A percentile compares a stretch with the other conserved stretches of the same genome.
These are phyloP conservation scores for Drosophila phalerata DNA, from an alignment of 2,888 invertebrate species.

Conservation along the genomic window DNA sequence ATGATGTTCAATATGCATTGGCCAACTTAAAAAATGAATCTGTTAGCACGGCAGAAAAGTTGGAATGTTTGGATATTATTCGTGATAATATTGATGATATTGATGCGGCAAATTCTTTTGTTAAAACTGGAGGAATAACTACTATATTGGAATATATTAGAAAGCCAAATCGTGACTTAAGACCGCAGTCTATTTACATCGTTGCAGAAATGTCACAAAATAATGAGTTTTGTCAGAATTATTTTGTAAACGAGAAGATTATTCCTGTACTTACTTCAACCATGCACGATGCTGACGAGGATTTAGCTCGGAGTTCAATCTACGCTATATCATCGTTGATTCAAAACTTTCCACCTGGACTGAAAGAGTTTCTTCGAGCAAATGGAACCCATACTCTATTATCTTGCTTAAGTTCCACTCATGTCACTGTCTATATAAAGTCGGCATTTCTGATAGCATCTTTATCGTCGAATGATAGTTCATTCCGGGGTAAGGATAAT, in stretches of 20 bases:
- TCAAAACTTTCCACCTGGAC: slow-evolving; percentile 62
- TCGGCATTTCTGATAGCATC: slow-evolving; percentile 70
- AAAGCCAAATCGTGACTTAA: slow-evolving; percentile 87
- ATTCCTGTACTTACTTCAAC: slow-evolving; percentile 87
- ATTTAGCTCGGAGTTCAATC: slow-evolving; percentile 58
- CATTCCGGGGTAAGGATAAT: slow-evolving; percentile 43
- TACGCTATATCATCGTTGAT: slow-evolving; percentile 68
- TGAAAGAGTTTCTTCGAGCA: slow-evolving; percentile 54
- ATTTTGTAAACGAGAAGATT: slow-evolving; percentile 89
- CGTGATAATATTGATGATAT: slow-evolving; percentile 68
- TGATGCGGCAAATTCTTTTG: slow-evolving; percentile 64
- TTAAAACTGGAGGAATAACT: slow-evolving; percentile 60
- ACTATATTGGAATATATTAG: slow-evolving; percentile 40
- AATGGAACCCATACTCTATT: slow-evolving; percentile 53
- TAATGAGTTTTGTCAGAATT: slow-evolving; percentile 92
- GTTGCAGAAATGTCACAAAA: slow-evolving; percentile 94
- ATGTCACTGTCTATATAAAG: slow-evolving; percentile 59
- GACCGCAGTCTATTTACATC: slow-evolving; percentile 89
- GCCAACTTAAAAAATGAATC: slow-evolving; percentile 32
- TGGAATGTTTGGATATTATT: slow-evolving; percentile 48
- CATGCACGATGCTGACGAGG: slow-evolving; percentile 50
- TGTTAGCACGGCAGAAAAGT: slow-evolving; percentile 47
- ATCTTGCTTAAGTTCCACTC: slow-evolving; percentile 47
- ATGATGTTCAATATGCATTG: slow-evolving; percentile 62
- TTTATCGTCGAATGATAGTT: slow-evolving; percentile 40